A percentile compares a stretch with the other conserved stretches of the same genome.
phyloP scores from a whole-genome alignment of 2,888 invertebrate species.

The Andrena hattorfiana region DNA sequence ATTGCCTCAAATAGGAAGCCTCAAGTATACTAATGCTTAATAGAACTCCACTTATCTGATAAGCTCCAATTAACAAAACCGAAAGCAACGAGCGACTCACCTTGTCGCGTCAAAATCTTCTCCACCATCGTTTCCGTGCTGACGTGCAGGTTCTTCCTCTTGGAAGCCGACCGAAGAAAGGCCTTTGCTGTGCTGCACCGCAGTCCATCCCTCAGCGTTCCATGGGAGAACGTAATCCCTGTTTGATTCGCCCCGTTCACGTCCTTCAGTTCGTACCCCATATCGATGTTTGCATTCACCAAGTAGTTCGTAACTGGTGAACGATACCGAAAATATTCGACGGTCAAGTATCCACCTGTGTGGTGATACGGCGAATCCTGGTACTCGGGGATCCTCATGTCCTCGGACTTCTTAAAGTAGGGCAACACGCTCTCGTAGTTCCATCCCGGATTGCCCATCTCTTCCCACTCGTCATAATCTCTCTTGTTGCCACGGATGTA shows the following conservation, averaged over 20 bases:
- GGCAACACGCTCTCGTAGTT: conserved; percentile 90
- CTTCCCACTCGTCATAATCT: conserved; percentile 95
- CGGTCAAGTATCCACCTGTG: conserved; percentile 89
- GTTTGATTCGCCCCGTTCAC: conserved; percentile 92
- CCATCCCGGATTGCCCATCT: conserved; percentile 92
- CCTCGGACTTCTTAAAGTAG: conserved; percentile 93
- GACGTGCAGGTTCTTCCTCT: conserved; percentile 91
- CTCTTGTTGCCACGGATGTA: conserved; percentile 93
- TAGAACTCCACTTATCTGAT: too few species aligned
- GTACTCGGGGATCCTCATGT: conserved; percentile 89
- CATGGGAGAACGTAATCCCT: conserved; percentile 92
- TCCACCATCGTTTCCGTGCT: conserved; percentile 90
- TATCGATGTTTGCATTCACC: conserved; percentile 89
- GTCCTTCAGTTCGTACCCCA: conserved; percentile 90
- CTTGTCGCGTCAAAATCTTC: conserved; percentile 86
- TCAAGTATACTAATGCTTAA: too few species aligned
- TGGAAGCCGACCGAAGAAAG: conserved; percentile 89
- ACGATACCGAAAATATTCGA: conserved; percentile 89
- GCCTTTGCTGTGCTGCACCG: conserved; percentile 94
- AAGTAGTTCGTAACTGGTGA: conserved; percentile 90
- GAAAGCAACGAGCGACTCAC: neutral
- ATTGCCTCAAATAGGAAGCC: too few species aligned
- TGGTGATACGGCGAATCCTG: conserved; percentile 89
- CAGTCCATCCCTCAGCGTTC: conserved; percentile 91
- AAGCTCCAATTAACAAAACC: neutral